Evolutionary conservation across 2,888 invertebrate species (phyloP), one percentile per base, ranked within the genome.

Genomic region (Drosophila silvestris): DNA sequence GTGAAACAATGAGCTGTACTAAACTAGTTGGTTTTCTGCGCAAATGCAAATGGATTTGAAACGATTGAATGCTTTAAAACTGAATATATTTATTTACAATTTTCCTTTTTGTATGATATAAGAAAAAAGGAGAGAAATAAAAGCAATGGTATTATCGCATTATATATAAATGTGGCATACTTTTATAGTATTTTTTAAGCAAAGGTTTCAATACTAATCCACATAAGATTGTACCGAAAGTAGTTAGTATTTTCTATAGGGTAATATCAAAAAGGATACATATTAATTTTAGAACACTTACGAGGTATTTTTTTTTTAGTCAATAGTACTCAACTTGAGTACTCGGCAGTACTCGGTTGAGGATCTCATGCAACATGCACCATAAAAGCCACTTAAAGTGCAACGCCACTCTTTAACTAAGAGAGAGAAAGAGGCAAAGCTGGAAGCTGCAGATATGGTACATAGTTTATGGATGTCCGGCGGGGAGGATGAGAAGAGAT

Each of bases 301-400:
- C 4, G 33, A 33, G 33, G 4, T 33, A 12, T 9, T 0, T 10
- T 3, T 19, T 39, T 44, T n/a, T n/a, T 4, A 30, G 26, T 58
- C 47, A 9, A 54, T 53, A 30, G 39, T 5, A 33, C 32, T 70
- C 26, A 28, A 50, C n/a, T 28, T 32, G 32, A 26, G 32, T 26
- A 50, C n/a, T 41, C 9, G 16, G 14, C 26, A n/a, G 53, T 22
- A 5, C n/a, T 52, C 19, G 47, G 19, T 47, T 52, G 14, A 44
- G 70, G n/a, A 53, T 66, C 63, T 61, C 58, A 47, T 53, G 71
- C 51, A 58, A 47, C 61, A 59, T 57, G 66, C 57, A 33, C 37
- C 47, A 35, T 74, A 82, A 79, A 85, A 85, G 77, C 77, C 83
- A 85, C 87, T 82, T 77, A 74, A 79, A 84, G 64, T 69, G 61